Evolutionary conservation across 2,797 vertebrate species (phyloP), one percentile per base, ranked within the genome.

Genomic region (Darevskia mixta): DNA sequence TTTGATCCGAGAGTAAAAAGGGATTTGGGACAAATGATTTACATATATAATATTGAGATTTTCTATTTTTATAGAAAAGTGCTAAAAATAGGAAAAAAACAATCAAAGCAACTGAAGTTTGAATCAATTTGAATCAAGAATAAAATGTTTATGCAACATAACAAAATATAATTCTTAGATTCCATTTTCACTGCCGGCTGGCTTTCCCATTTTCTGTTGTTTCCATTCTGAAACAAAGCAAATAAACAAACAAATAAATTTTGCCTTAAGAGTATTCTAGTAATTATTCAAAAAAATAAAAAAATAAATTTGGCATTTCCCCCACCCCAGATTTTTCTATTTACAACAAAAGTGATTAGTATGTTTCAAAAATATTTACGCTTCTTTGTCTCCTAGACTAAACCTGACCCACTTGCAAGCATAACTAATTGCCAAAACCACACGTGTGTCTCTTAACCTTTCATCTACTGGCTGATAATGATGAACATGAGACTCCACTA

Each of bases 121-220:
- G 95, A 55, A 49, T 49, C 92, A 97, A 90, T 88, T 92, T 90
- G 89, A 95, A 93, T 95, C 92, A 94, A 92, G 83, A 92, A 92
- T 94, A 91, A 92, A 91, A 77, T 92, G 93, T 83, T 91, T 95
- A 84, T 91, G 85, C 71, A 84, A 84, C 91, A 88, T 27, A 0
- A 87, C 86, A 90, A 94, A 87, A 92, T 91, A 93, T 55, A 90
- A 67, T 91, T 93, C 76, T 13, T 80, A 84, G 85, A 89, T 83
- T 29, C 67, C 45, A 38, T 92, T 89, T 87, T 97, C 95, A 98
- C 95, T 98, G 99, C 95, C 99, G 98, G 93, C 98, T 97, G 72
- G 97, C 91, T 96, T 99, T 99, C 89, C 99, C 99, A 73, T 99
- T 99, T 96, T 99, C 99, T 3, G 98, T 96, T 3, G 97, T 95